phyloP scores from a whole-genome alignment of 2,113 vertebrate species.

The Percina caprodes region DNA sequence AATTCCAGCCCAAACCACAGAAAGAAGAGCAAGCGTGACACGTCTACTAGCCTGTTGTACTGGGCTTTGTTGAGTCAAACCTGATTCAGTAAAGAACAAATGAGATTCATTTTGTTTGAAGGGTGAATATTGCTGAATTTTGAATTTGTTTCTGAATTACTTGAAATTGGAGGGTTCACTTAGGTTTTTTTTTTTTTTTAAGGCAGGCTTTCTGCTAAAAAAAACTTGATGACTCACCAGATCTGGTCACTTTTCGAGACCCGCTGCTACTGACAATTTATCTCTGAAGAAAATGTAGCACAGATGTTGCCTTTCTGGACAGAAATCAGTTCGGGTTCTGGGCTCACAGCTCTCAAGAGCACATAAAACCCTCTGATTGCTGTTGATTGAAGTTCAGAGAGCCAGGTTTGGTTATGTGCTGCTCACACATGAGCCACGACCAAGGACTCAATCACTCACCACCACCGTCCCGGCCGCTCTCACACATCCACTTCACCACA shows the following conservation, averaged over 20 bases:
- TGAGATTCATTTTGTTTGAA: no score
- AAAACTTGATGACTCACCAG: not conserved
- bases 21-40: slow-evolving; percentile 18
- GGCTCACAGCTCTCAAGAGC: not conserved
- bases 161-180: not conserved
- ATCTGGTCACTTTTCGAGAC: not conserved
- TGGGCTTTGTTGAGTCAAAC: not conserved
- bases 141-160: not conserved
- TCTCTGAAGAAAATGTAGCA: not conserved
- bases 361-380: not conserved
- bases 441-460: slow-evolving; percentile 1
- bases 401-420: not conserved
- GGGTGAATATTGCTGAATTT: not conserved
- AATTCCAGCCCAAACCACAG: slow-evolving; percentile 44
- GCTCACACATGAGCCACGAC: not conserved
- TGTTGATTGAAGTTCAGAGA: not conserved
- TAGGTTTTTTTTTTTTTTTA: not conserved
- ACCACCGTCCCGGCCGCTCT: not conserved
- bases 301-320: not conserved
- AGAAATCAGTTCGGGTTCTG: not conserved
- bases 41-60: not conserved
- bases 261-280: not conserved
- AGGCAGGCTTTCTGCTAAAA: not conserved
- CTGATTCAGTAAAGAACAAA: slow-evolving; percentile 10
- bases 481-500: not conserved